Conservation (phyloP, 2,113 vertebrate species). For the Herpetotheres cachinnans region DNA sequence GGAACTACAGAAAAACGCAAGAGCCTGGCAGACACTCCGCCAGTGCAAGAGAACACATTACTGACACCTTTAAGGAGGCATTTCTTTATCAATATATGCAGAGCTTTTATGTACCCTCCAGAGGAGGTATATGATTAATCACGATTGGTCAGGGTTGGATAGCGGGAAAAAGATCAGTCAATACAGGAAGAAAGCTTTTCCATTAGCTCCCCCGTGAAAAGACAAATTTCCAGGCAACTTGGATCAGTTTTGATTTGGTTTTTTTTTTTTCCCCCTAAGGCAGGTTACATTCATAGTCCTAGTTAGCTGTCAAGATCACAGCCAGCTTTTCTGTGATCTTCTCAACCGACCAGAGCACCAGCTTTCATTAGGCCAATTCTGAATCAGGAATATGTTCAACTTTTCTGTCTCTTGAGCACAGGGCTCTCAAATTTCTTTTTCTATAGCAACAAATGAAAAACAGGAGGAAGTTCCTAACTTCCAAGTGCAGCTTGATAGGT, state of each 20-base stretch:
- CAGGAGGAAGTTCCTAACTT: not conserved
- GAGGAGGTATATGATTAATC: not conserved
- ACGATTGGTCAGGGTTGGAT: not conserved
- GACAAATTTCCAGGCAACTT: not conserved
- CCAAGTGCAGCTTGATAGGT: not conserved
- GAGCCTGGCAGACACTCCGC: not conserved
- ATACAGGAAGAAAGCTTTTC: not conserved
- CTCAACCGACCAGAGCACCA: not conserved
- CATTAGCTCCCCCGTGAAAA: not conserved
- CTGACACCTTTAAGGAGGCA: not conserved
- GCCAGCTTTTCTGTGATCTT: not conserved
- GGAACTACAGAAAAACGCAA: not conserved
- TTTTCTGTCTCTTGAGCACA: not conserved
- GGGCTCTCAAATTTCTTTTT: not conserved
- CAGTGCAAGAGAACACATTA: not conserved
- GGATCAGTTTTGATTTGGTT: fast-evolving
- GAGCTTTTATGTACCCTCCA: not conserved
- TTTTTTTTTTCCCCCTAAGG: not conserved
- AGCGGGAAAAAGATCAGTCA: not conserved
- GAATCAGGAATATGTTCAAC: not conserved
- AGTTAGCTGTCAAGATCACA: not conserved
- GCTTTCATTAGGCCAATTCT: not conserved
- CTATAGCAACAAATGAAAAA: not conserved
- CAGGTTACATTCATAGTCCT: not conserved
- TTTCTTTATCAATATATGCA: not conserved